Evolutionary conservation across 1,140 invertebrate genomes (phyloP).

Genomic region (Pectinophora gossypiella): DNA sequence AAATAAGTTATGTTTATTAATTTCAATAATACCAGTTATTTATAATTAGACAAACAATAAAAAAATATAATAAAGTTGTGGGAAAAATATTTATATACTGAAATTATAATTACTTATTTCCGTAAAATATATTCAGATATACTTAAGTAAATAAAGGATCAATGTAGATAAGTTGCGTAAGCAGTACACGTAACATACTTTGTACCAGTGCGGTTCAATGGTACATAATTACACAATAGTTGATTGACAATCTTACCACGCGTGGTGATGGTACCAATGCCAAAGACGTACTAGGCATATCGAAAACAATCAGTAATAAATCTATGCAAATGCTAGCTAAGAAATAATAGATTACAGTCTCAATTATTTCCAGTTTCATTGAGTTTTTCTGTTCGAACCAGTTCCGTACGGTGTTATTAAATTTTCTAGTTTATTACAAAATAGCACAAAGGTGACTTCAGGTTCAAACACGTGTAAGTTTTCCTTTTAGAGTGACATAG

Average conservation of each 20-base stretch:
- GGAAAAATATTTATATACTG: not conserved
- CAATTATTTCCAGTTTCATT: not conserved
- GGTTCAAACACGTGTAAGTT: no score
- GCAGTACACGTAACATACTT: no score
- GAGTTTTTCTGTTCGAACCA: not conserved
- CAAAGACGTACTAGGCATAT: not conserved
- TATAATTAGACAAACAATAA: no score
- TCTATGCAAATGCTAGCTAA: not conserved
- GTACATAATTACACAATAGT: not conserved
- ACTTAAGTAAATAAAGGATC: not conserved
- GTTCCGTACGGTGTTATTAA: not conserved
- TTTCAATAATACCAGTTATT: no score
- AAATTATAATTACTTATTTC: not conserved
- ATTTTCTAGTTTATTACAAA: not conserved
- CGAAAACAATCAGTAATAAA: not conserved
- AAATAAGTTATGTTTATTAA: no score
- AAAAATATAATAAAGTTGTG: no score
- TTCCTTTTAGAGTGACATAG: no score
- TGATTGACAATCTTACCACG: not conserved
- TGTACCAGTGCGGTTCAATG: not conserved
- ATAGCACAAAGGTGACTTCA: no score
- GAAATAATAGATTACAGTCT: not conserved
- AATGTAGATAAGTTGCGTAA: not conserved
- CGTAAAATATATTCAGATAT: not conserved
- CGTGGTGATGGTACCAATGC: not conserved